Evolutionary conservation across 2,113 vertebrate species (phyloP), one percentile per base, ranked within the genome.

Genomic region (Saimiri boliviensis): DNA sequence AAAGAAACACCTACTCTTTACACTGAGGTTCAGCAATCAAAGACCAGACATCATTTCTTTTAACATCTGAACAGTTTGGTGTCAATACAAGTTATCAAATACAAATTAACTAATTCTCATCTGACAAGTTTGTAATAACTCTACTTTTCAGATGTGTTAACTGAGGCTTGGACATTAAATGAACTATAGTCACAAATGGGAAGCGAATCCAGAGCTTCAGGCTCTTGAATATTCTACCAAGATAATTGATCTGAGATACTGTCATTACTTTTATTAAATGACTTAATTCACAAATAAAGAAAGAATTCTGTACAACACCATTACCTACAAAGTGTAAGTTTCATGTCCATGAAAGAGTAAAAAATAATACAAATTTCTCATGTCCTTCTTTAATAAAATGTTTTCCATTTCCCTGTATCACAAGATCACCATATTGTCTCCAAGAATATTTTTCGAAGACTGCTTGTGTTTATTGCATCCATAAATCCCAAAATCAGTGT

Each of bases 111-210:
- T 60, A 85, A 85, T 13, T 79, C 1, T 25, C 8, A 66, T 27
- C 8, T 56, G 45, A 96, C 21, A 93, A 83, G 14, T 91, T 52
- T 66, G 73, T 87, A 96, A 88, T 35, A 80, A 52, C 1, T 76
- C 76, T 63, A 96, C 79, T 89, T 90, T 89, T 35, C 25, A 86
- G 40, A 89, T 56, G 16, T 86, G 54, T 91, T 91, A 91, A 83
- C 40, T 45, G 66, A 66, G 54, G 45, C 54, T 86, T 66, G 86
- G 30, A 63, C 13, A 63, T 63, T 42, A 80, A 84, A 91, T 86
- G 76, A 89, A 6, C 20, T 8, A 88, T 2, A 68, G 52, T 70
- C 47, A 93, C 25, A 45, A 58, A 47, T 60, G 76, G 76, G 23
- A 95, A 82, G 37, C 58, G 11, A 90, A 91, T 86, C 35, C 27